Evolutionary conservation across 2,797 vertebrate genomes (phyloP), one percentile per base, ranked within the genome.

Genomic region (Oophaga sylvatica): DNA sequence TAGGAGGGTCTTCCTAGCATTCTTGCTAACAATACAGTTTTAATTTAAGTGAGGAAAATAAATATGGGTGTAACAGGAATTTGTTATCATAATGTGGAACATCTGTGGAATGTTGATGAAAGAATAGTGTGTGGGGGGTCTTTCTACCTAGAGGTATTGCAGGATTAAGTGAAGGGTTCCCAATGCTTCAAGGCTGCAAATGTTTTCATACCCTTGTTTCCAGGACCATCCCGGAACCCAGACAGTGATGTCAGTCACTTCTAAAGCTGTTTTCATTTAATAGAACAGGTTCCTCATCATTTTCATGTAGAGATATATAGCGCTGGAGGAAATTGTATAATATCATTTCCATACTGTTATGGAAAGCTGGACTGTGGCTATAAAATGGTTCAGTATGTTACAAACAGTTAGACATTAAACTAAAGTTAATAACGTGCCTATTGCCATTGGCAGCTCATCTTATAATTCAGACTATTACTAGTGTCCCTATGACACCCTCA

Each of bases 91-190:
- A 85, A 85, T 78, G 41, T 78, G 41, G 35, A 78, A 85, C 83
- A 85, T 85, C 60, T 85, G 83, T 77, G 73, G 71, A 85, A 85
- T 77, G 59, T 35, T 41, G 59, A 67, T 76, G 75, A n/a, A 53
- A 45, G 17, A 53, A 26, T 17, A 53, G 35, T 53, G 48, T 11
- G 48, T 56, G 4, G 31, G 16, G 83, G 70, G 19, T 77, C 81
- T 56, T 81, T 35, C 62, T 81, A 48, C 13, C n/a, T n/a, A 48
- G 62, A 15, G 41, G 79, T 65, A 65, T 26, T 48, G 22, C 35
- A 65, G 20, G 19, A 20, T 63, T 81, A 81, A 81, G 35, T 31
- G 26, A 79, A 59, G 29, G 77, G 56, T 79, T 56, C 29, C 26
- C 26, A 26, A 41, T n/a, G 35, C 41, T 62, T 65, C 80, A 65